A percentile compares a stretch with the other conserved stretches of the same genome.
Evolutionary conservation across 1,140 invertebrate species (phyloP).

Genomic region (Agrypnia vestita): DNA sequence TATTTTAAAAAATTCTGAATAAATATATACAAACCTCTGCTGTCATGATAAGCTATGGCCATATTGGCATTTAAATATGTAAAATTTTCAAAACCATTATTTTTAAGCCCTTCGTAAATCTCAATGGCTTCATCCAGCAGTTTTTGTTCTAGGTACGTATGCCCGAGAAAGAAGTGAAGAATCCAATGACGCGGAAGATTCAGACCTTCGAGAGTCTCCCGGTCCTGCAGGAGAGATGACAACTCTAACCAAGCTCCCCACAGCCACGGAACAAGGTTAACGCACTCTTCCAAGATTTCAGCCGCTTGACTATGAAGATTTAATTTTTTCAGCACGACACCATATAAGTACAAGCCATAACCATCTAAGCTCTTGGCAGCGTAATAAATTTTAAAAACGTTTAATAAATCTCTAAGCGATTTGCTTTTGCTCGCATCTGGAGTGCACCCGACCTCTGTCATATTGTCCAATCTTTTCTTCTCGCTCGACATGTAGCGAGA

Average conservation of each 20-base stretch:
- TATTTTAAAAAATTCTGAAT: slow-evolving; percentile 30
- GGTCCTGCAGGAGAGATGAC: slow-evolving; percentile 88
- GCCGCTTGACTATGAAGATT: slow-evolving; percentile 84
- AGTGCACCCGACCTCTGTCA: slow-evolving; percentile 83
- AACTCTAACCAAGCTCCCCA: slow-evolving; percentile 97
- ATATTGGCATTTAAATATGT: slow-evolving; percentile 94
- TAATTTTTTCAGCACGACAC: slow-evolving; percentile 91
- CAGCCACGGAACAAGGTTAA: slow-evolving; percentile 85
- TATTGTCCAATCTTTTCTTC: slow-evolving; percentile 90
- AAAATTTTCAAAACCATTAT: slow-evolving; percentile 88
- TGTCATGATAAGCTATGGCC: slow-evolving; percentile 93
- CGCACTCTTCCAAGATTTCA: slow-evolving; percentile 85
- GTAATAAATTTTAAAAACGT: slow-evolving; percentile 76
- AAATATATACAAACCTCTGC: slow-evolving; percentile 78
- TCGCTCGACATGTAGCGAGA: slow-evolving; percentile 86
- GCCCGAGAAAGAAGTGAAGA: slow-evolving; percentile 92
- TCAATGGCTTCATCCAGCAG: slow-evolving; percentile 91
- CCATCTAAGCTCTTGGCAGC: slow-evolving; percentile 83
- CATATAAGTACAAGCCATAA: slow-evolving; percentile 92
- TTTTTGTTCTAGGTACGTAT: slow-evolving; percentile 93
- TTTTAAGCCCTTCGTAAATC: slow-evolving; percentile 84
- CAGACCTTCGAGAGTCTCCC: slow-evolving; percentile 79
- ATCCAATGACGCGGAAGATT: slow-evolving; percentile 94
- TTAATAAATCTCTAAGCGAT: slow-evolving; percentile 73
- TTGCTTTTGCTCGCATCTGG: slow-evolving; percentile 77